Conservation (phyloP, 2,888 invertebrate species). For the Drosophila picticornis region DNA sequence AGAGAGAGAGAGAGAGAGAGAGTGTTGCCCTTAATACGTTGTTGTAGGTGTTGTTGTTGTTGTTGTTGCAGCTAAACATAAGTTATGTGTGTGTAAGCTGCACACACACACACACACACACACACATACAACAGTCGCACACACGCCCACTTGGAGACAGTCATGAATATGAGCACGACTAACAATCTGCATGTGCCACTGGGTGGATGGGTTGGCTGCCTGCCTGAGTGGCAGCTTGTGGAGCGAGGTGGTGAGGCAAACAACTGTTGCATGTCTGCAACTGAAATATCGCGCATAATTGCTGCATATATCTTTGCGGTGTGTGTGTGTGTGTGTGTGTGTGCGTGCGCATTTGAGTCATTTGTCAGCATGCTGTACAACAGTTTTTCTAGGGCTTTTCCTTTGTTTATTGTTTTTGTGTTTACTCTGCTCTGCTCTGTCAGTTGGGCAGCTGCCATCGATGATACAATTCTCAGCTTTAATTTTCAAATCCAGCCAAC, state of each 20-base stretch:
- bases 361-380: slow-evolving; percentile 52
- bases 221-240: slow-evolving; percentile 1
- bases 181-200: slow-evolving; percentile 43
- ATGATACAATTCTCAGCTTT: slow-evolving; percentile 43
- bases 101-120: slow-evolving; percentile 28
- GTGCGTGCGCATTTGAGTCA: slow-evolving; percentile 23
- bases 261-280: slow-evolving; percentile 73
- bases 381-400: slow-evolving; percentile 38
- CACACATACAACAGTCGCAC: not conserved
- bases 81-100: slow-evolving; percentile 64
- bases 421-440: not conserved
- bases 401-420: slow-evolving; percentile 11
- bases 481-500: slow-evolving; percentile 52
- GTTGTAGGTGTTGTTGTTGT: slow-evolving; percentile 51
- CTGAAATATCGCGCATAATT: slow-evolving; percentile 74
- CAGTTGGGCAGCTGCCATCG: slow-evolving; percentile 44
- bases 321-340: slow-evolving; percentile 3
- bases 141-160: slow-evolving; percentile 21
- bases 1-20: not conserved
- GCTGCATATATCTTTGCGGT: slow-evolving; percentile 60
- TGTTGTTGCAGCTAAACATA: slow-evolving; percentile 69
- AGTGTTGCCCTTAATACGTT: slow-evolving; percentile 59
- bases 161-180: slow-evolving; percentile 58
- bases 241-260: slow-evolving; percentile 16
- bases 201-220: not conserved